These are phyloP conservation scores for Scomber scombrus DNA, from an alignment of 2,113 vertebrate genomes.

Conservation along the genomic window DNA sequence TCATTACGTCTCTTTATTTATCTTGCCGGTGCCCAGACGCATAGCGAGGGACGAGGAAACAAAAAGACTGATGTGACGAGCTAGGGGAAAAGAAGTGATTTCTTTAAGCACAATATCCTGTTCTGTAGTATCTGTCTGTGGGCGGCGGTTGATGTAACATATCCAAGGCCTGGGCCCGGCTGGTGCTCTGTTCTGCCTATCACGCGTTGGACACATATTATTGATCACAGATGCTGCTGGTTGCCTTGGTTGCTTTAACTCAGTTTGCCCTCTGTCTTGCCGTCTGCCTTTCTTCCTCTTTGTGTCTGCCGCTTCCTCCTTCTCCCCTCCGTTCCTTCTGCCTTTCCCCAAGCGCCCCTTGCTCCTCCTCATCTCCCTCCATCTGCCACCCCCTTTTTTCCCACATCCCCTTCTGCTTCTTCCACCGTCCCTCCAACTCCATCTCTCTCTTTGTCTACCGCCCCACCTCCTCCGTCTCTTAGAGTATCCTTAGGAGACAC, in stretches of 20 bases:
- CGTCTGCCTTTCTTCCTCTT: constrained; percentile 63
- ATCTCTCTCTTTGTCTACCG: constrained; percentile 43
- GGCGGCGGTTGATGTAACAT: constrained; percentile 41
- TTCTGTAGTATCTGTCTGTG: constrained; percentile 25
- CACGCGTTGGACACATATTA: constrained; percentile 67
- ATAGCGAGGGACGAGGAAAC: constrained; percentile 10
- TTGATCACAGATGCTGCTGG: constrained; percentile 77
- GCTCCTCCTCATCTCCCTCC: constrained; percentile 74
- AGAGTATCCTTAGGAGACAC: constrained; percentile 77
- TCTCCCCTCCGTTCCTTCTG: constrained; percentile 60
- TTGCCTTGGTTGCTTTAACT: constrained; percentile 71
- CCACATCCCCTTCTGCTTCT: constrained; percentile 72
- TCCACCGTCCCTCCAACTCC: constrained; percentile 56
- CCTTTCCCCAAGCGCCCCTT: constrained; percentile 58
- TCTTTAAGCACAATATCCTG: constrained; percentile 71
- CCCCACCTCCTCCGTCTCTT: constrained; percentile 39
- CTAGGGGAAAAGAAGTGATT: constrained; percentile 33
- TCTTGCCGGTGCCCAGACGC: constrained; percentile 56
- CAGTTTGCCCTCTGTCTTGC: constrained; percentile 62
- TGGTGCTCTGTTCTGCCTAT: constrained; percentile 29
- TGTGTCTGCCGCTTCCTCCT: constrained; percentile 46
- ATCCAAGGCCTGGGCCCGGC: constrained; percentile 50
- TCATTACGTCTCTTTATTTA: constrained; percentile 83
- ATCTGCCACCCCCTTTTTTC: constrained; percentile 74
- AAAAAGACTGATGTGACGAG: constrained; percentile 21